Conservation (phyloP, 2,797 vertebrate genomes). For the Pangasius macronema region DNA sequence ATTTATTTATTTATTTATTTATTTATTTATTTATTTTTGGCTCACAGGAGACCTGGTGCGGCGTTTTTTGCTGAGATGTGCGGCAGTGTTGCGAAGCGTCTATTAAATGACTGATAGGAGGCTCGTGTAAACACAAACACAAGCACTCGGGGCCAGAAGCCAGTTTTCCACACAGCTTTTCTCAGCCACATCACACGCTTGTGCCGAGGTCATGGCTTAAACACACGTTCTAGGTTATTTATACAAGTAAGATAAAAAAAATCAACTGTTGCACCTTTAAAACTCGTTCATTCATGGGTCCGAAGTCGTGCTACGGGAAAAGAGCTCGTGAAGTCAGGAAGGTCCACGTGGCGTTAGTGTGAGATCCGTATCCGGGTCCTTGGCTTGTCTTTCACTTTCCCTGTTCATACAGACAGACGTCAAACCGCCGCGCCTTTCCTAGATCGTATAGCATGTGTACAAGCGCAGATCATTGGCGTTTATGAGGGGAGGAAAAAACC, state of each 20-base stretch:
- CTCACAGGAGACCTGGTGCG: no score
- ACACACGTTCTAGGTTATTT: neutral
- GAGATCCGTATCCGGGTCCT: neutral
- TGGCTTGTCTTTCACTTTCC: no score
- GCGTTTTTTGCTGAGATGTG: no score
- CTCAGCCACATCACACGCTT: neutral
- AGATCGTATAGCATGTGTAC: no score
- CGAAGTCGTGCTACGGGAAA: neutral
- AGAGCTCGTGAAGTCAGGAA: no score
- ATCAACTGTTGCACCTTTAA: neutral
- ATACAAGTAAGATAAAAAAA: neutral
- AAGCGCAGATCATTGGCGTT: neutral
- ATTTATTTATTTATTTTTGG: no score
- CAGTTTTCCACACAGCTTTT: neutral
- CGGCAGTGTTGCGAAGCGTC: no score
- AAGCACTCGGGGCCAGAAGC: neutral
- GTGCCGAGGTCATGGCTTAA: neutral
- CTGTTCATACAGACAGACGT: no score
- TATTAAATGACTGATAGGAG: neutral
- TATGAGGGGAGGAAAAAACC: neutral
- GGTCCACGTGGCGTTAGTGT: neutral
- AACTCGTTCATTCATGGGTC: neutral
- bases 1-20: no score
- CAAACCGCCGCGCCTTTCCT: neutral
- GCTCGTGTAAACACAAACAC: neutral